Base-by-base conservation (phyloP, 2,113 vertebrate genomes). In the Xyrauchen texanus region DNA sequence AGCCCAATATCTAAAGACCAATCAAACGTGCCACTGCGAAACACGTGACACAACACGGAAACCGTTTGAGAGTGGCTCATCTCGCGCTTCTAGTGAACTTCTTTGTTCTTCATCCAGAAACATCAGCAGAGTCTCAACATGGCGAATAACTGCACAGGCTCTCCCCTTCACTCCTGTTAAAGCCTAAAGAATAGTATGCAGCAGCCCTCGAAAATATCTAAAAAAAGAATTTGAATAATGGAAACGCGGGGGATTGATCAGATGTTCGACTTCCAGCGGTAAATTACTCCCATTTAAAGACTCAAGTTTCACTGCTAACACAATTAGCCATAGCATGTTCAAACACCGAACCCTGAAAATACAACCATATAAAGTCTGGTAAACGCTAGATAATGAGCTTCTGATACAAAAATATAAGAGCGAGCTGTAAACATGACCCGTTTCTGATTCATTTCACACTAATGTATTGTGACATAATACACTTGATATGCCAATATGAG, bases 191-290 rank as follows among this genome's bases (percentile, higher is more conserved):
- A 21, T 85, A 85, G 78, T 68, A 85, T 85, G 84, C 84, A 76
- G 79, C 70, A 76, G 62, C 66, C 47, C 13, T 21, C 79, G 49
- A 72, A 52, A 68, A 47, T 81, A 68, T 21, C 70, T 11, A 34
- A 45, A 11, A 11, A 81, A 46, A 79, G 77, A 79, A n/a, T 10
- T 72, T 69, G 34, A 76, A 81, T 76, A 72, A 94, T 94, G 93
- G 93, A 93, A 87, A 87, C 89, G 73, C 89, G 88, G 82, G 90
- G 88, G 63, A 88, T 92, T 72, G 91, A 94, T 77, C 91, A 94
- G 83, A 91, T 94, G 89, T 92, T 94, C 83, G 92, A 94, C 88
- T 94, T 93, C 86, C 91, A 89, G 86, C 91, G 93, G 93, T 94
- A 89, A 93, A 87, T 85, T 63, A 62, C 34, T 67, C 76, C 63